These are phyloP conservation scores for Alloscopus bannaensis DNA, from an alignment of 2,888 invertebrate genomes.

Conservation along the genomic window DNA sequence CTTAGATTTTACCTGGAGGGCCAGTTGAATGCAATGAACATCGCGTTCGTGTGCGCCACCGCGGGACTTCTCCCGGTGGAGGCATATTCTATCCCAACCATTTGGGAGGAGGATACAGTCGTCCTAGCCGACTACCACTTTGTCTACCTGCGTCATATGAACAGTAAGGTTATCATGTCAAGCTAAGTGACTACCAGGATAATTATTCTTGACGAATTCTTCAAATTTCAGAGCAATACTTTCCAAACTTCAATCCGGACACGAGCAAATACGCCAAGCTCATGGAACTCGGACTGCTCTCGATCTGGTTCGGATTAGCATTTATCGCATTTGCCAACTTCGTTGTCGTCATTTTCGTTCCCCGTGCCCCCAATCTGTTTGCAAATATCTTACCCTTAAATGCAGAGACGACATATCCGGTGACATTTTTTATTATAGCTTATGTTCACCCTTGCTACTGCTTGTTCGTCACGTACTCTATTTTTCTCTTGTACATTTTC, in stretches of 20 bases:
- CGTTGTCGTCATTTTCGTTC: neutral
- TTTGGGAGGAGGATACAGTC: neutral
- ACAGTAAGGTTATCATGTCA: conserved; percentile 21
- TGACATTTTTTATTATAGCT: neutral
- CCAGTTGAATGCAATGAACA: neutral
- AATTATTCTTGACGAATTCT: neutral
- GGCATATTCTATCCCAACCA: neutral
- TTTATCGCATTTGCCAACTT: neutral
- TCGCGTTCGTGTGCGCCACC: neutral
- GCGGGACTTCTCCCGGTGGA: neutral
- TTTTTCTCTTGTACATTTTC: neutral
- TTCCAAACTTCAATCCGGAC: conserved; percentile 11
- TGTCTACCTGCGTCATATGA: conserved; percentile 12
- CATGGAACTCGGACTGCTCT: neutral
- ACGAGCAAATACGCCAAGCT: neutral
- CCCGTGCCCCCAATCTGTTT: neutral
- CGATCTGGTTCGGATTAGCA: neutral
- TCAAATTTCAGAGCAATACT: neutral
- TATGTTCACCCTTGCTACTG: neutral
- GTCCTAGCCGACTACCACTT: neutral
- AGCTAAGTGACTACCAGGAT: too few species aligned
- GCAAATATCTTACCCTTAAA: neutral
- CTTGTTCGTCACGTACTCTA: neutral
- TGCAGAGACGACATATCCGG: too few species aligned
- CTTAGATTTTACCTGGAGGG: neutral